phyloP scores from a whole-genome alignment of 2,797 vertebrate genomes.

The Orestias chungarensis region DNA sequence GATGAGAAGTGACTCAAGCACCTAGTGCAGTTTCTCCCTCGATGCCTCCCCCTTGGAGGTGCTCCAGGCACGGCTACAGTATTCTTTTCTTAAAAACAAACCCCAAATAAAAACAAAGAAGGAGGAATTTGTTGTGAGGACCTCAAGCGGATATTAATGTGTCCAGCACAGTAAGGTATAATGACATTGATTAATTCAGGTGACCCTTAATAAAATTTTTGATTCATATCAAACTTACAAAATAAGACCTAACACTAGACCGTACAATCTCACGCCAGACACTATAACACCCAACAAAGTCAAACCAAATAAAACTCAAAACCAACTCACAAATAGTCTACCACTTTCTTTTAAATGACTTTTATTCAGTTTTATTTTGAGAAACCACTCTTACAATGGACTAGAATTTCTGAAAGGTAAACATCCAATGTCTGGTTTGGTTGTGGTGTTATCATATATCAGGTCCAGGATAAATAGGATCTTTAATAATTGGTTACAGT shows the following conservation, averaged over 20 bases:
- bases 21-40: constrained; percentile 27
- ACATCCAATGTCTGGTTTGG: not conserved
- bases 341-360: too few relatives aligned
- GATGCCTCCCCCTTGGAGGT: constrained; percentile 33
- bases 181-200: not conserved
- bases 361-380: not conserved
- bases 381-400: not conserved
- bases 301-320: not conserved
- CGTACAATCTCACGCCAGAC: not conserved
- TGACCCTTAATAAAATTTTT: not conserved
- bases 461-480: not conserved
- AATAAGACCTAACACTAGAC: not conserved
- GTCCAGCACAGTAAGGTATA: not conserved
- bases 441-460: not conserved
- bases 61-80: constrained; percentile 27
- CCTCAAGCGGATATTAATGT: not conserved
- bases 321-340: too few relatives aligned
- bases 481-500: not conserved
- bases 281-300: not conserved
- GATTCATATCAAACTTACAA: not conserved
- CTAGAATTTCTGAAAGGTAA: not conserved
- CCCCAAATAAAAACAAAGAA: too few relatives aligned
- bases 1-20: constrained; percentile 30
- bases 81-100: constrained; percentile 1
- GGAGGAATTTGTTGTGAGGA: constrained; percentile 2